Conservation (phyloP, 2,113 vertebrate genomes). For the Sturnus vulgaris region DNA sequence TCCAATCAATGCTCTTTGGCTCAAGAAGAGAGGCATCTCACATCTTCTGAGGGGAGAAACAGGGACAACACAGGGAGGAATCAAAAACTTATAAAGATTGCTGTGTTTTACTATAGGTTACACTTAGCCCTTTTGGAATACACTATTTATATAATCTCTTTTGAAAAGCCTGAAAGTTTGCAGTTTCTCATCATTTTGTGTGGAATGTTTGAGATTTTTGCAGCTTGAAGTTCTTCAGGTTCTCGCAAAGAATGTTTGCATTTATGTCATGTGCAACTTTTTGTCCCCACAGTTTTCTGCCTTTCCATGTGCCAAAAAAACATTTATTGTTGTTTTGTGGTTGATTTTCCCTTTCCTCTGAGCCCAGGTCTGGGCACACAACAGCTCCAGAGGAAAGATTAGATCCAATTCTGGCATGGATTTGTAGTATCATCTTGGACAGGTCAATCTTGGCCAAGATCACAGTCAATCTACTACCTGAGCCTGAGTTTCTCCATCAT, state of each 20-base stretch:
- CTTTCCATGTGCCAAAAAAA: neutral
- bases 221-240: neutral
- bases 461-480: neutral
- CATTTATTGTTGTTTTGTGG: neutral
- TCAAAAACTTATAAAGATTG: neutral
- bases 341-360: conserved; percentile 8
- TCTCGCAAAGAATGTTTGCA: neutral
- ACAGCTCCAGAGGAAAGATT: neutral
- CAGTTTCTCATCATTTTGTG: neutral
- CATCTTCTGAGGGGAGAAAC: neutral
- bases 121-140: neutral
- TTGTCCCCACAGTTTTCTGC: neutral
- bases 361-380: neutral
- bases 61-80: neutral
- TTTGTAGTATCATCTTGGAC: neutral
- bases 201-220: neutral
- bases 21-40: neutral
- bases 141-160: neutral
- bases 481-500: neutral
- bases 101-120: neutral
- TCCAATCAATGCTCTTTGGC: neutral
- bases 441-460: neutral
- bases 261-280: neutral
- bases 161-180: neutral
- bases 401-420: neutral